Evolutionary conservation across 2,113 vertebrate genomes (phyloP).

Genomic region (Antigone vipio): DNA sequence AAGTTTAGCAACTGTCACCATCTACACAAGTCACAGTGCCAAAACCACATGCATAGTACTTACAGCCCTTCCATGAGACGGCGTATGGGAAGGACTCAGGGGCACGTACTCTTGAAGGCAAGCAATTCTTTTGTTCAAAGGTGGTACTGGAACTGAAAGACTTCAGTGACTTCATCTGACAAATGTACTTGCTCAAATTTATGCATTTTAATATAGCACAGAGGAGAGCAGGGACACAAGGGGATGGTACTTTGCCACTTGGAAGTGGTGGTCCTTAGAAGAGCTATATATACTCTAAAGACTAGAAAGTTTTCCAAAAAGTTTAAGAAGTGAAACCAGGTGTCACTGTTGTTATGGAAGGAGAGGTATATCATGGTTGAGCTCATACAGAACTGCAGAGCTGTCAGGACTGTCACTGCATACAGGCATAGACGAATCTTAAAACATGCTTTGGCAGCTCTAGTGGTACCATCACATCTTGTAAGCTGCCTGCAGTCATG

Average conservation of each 20-base stretch:
- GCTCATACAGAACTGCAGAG: neutral
- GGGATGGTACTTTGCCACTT: neutral
- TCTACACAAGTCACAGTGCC: neutral
- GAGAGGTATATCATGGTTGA: neutral
- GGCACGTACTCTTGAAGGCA: constrained; percentile 2
- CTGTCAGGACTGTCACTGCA: neutral
- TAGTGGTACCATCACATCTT: neutral
- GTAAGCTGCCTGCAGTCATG: rapidly evolving
- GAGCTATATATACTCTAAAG: neutral
- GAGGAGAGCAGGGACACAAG: neutral
- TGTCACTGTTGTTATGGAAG: neutral
- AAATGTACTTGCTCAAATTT: neutral
- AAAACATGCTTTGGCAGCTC: neutral
- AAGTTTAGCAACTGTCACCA: neutral
- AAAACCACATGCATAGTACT: neutral
- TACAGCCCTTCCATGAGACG: neutral
- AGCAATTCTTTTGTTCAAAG: neutral
- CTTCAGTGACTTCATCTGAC: neutral
- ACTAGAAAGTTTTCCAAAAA: neutral
- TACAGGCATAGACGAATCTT: neutral
- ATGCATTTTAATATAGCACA: neutral
- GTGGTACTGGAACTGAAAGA: neutral
- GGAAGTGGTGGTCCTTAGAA: neutral
- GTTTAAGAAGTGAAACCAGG: neutral
- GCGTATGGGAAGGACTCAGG: neutral